These are phyloP conservation scores for Brienomyrus brachyistius DNA, from an alignment of 2,113 vertebrate species.

Conservation along the genomic window DNA sequence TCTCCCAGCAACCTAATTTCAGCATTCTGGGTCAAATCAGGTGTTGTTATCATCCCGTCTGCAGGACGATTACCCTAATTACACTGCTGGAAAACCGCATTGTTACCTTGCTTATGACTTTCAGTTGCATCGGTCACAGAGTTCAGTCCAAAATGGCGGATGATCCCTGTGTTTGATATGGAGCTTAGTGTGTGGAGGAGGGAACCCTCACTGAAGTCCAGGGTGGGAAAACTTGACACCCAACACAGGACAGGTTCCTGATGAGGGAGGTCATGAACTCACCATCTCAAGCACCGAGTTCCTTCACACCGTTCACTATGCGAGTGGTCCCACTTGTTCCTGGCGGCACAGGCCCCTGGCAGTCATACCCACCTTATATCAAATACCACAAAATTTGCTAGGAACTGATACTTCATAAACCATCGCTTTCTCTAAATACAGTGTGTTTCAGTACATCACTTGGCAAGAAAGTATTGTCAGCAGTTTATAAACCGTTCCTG, in stretches of 20 bases:
- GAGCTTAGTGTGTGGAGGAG: neutral
- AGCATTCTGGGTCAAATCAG: neutral
- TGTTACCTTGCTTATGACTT: neutral
- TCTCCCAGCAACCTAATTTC: neutral
- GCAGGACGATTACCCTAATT: neutral
- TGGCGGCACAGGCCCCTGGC: neutral
- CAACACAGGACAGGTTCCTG: neutral
- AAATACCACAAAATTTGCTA: neutral
- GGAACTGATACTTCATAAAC: neutral
- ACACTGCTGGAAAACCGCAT: neutral
- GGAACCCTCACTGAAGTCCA: neutral
- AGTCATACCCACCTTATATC: neutral
- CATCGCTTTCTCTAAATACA: neutral
- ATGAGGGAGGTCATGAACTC: neutral
- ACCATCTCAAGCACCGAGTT: neutral
- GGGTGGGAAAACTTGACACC: neutral
- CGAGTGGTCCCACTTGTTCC: neutral
- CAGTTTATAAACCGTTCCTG: neutral
- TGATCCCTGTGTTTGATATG: neutral
- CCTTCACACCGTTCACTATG: neutral
- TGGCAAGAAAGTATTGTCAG: neutral
- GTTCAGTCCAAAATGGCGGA: neutral
- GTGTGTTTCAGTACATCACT: neutral
- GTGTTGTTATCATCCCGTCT: neutral
- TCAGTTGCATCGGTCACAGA: neutral